A percentile compares a stretch with the other conserved stretches of the same genome.
These are phyloP conservation scores for Esox masquinongy DNA, from an alignment of 2,797 vertebrate species.

Conservation along the genomic window DNA sequence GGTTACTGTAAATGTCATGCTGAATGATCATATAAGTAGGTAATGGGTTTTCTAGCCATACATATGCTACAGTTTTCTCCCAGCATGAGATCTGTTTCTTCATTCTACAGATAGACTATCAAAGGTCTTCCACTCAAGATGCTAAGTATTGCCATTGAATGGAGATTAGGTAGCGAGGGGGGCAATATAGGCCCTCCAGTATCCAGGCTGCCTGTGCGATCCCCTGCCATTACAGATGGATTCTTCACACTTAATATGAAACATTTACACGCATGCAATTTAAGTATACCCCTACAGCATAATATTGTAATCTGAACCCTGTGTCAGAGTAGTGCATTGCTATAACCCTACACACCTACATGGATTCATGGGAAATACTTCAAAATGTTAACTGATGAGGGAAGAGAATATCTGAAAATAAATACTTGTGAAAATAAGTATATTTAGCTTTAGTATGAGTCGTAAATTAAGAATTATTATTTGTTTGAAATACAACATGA, in stretches of 20 bases:
- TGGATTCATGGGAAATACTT: background rate
- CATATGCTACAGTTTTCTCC: background rate
- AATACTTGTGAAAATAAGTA: no score
- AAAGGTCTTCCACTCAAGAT: slow-evolving; percentile 5
- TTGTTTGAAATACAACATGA: no score
- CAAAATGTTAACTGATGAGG: no score
- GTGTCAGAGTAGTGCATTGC: slow-evolving; percentile 4
- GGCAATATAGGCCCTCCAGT: background rate
- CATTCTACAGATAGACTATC: background rate
- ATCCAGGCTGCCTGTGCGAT: background rate
- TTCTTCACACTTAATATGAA: slow-evolving; percentile 22
- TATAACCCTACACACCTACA: background rate
- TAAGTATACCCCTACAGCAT: background rate
- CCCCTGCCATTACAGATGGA: background rate
- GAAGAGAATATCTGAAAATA: no score
- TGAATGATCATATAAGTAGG: background rate
- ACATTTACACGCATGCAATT: slow-evolving; percentile 16
- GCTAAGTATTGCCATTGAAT: slow-evolving; percentile 2
- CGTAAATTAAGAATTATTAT: no score
- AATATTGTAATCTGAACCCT: slow-evolving; percentile 1
- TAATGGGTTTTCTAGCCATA: background rate
- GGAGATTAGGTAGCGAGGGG: background rate
- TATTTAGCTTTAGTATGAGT: no score
- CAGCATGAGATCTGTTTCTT: background rate
- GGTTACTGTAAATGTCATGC: background rate